Evolutionary conservation across 2,113 vertebrate genomes (phyloP), one percentile per base, ranked within the genome.

Genomic region (Carassius auratus): DNA sequence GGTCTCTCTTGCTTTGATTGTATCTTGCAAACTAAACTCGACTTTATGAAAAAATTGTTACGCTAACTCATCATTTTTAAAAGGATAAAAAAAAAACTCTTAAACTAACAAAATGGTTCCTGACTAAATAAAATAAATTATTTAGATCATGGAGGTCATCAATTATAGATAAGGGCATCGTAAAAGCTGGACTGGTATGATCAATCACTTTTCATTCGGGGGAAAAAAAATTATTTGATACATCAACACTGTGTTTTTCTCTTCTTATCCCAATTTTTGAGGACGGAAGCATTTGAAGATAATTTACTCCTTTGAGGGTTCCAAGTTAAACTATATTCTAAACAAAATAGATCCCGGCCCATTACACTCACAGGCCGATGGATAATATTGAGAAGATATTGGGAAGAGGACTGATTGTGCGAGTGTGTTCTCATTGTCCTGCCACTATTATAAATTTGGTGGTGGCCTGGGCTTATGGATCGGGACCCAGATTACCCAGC

Each of bases 401-500:
- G 93, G 90, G 87, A 78, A 92, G 88, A 87, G 89, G 85, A 90
- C 91, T 93, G 94, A 94, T 94, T 94, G 92, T 91, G 82, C 57
- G 89, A 92, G 76, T 84, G 87, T 88, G 91, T 90, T 89, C 92
- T 95, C 93, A 96, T 95, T 96, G 95, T 96, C 92, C 94, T 94
- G 94, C 94, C 94, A 94, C 91, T 92, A 93, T 95, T 95, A 96
- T 96, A 95, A 94, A 96, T 95, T 93, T 94, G 94, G 93, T 90
- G 83, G 91, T 91, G 92, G 90, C 91, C 84, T 57, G 77, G 91
- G 92, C 93, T 90, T 95, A 95, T 95, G 93, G 95, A 96, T 96
- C 93, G 94, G 92, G 89, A 89, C 87, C 90, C 90, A 89, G 93
- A 92, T 93, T 92, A 94, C 90, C 91, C 91, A 90, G 93, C 89